Evolutionary conservation across 1,140 invertebrate species (phyloP).

Genomic region (Ips nitidus): DNA sequence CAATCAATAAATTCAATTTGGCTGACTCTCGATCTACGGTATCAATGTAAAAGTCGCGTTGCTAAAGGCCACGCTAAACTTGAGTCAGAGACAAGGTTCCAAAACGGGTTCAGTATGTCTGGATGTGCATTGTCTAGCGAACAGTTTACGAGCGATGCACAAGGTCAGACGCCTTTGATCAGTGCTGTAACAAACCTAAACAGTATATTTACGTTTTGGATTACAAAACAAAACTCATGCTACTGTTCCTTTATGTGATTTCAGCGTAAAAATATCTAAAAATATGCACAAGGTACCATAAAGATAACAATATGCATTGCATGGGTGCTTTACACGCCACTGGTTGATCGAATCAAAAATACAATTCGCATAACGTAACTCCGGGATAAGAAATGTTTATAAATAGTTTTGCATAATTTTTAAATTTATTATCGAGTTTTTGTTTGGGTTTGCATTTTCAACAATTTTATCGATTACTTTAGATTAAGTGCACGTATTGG

Average conservation of each 20-base stretch:
- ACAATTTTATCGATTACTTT: constrained; percentile 15
- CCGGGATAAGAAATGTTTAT: constrained; percentile 12
- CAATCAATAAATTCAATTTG: background rate
- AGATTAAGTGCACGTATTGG: constrained; percentile 8
- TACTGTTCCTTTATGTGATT: background rate
- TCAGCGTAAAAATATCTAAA: background rate
- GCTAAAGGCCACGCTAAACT: constrained; percentile 32
- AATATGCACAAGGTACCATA: background rate
- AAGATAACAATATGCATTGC: background rate
- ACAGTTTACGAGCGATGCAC: constrained; percentile 28
- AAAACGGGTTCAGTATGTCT: constrained; percentile 39
- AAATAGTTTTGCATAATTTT: constrained; percentile 28
- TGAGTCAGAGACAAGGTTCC: constrained; percentile 32
- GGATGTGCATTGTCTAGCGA: constrained; percentile 38
- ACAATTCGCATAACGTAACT: constrained; percentile 1
- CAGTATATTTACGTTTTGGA: background rate
- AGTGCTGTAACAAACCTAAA: constrained; percentile 11
- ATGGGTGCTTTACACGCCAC: background rate
- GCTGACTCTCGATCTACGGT: constrained; percentile 7
- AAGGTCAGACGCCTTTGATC: constrained; percentile 27
- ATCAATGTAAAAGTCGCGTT: constrained; percentile 12
- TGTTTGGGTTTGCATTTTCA: constrained; percentile 26
- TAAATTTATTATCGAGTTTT: constrained; percentile 22
- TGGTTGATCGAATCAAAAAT: background rate
- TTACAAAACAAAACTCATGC: background rate